These are phyloP conservation scores for Siderastrea siderea DNA, from an alignment of 92 coral and sea anemone species.

Conservation along the genomic window DNA sequence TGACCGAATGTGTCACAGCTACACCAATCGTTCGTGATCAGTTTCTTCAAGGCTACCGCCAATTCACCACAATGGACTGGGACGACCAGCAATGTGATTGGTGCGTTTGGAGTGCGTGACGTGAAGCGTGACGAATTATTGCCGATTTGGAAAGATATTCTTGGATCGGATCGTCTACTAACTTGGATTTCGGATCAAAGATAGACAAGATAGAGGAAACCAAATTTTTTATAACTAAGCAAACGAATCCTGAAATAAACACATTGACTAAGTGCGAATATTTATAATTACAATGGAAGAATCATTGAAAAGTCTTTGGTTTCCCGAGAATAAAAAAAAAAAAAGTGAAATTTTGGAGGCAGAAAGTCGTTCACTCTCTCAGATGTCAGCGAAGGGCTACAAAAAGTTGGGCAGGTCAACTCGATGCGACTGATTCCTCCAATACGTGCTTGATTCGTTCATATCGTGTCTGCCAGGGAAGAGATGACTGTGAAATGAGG, in stretches of 20 bases:
- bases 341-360: too few relatives aligned
- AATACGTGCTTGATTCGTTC: too few relatives aligned
- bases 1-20: slow-evolving; percentile 63
- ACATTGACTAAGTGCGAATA: neutral
- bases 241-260: neutral
- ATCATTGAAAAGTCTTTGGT: too few relatives aligned
- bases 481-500: too few relatives aligned
- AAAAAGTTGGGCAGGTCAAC: too few relatives aligned
- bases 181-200: neutral
- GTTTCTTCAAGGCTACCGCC: slow-evolving; percentile 28
- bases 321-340: too few relatives aligned
- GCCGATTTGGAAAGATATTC: too few relatives aligned
- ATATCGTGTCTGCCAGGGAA: too few relatives aligned
- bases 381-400: too few relatives aligned
- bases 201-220: neutral
- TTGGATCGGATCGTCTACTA: neutral
- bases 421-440: too few relatives aligned
- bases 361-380: too few relatives aligned
- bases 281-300: too few relatives aligned
- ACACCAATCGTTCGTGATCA: neutral
- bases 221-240: neutral
- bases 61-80: slow-evolving; percentile 26
- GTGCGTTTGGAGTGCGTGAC: slow-evolving; percentile 42
- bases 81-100: slow-evolving; percentile 37
- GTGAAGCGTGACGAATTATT: slow-evolving; percentile 4